Conservation (phyloP, 2,113 vertebrate genomes). For the Nycticebus coucang region DNA sequence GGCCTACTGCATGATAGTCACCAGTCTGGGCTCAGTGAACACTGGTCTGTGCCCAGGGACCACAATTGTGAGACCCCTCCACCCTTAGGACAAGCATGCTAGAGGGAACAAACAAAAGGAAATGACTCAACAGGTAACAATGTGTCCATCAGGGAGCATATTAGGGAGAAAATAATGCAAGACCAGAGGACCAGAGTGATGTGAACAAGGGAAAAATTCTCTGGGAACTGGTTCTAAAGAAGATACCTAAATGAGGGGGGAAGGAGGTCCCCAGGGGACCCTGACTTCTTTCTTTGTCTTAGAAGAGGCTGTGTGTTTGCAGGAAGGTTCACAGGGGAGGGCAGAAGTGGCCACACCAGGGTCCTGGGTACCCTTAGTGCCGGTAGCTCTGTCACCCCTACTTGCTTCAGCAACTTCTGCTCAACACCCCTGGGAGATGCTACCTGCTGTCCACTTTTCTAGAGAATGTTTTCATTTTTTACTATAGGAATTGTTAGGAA, state of each 20-base stretch:
- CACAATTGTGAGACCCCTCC: neutral
- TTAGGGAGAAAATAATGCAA: neutral
- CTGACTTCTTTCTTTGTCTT: neutral
- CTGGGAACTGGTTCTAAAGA: neutral
- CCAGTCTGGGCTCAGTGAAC: neutral
- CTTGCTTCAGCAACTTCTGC: neutral
- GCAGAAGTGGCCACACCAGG: no score
- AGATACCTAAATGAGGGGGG: neutral
- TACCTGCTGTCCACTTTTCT: neutral
- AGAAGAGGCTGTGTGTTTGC: neutral
- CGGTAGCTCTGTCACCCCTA: neutral
- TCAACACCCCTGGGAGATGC: neutral
- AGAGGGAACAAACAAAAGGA: neutral
- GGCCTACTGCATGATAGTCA: neutral
- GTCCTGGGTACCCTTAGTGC: neutral
- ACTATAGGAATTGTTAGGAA: neutral
- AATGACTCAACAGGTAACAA: neutral
- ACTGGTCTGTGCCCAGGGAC: neutral
- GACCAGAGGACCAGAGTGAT: neutral
- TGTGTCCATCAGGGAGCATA: neutral
- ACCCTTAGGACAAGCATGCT: neutral
- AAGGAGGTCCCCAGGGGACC: no score
- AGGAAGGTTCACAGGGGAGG: neutral
- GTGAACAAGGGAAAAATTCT: neutral
- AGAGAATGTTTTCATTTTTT: neutral